Conservation (phyloP, 2,113 vertebrate genomes). For the Hydropotes inermis region DNA sequence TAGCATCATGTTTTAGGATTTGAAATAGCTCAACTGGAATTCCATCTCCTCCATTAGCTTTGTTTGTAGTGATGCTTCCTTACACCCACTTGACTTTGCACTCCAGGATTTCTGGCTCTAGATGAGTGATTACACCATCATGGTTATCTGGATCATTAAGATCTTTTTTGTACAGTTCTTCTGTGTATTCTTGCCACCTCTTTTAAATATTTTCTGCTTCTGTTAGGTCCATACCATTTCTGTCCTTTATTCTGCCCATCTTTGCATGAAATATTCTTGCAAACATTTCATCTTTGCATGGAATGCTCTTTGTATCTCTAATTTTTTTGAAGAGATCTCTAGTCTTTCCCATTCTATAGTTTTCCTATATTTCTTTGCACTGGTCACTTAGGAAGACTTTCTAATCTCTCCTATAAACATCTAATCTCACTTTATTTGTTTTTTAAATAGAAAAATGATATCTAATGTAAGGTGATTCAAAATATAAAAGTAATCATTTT, state of each 20-base stretch:
- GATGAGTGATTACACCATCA: neutral
- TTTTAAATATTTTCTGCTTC: neutral
- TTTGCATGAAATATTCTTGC: neutral
- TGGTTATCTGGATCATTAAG: neutral
- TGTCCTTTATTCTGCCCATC: neutral
- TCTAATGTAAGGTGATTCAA: too few species aligned
- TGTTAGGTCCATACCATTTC: neutral
- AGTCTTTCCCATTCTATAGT: neutral
- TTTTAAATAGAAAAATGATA: too few species aligned
- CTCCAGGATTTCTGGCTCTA: neutral
- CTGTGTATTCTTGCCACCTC: neutral
- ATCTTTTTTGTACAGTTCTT: neutral
- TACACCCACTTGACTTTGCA: neutral
- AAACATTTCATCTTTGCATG: neutral
- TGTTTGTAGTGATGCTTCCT: neutral
- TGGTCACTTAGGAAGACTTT: neutral
- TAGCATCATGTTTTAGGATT: neutral
- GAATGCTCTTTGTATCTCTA: neutral
- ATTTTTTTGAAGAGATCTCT: neutral
- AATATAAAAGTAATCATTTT: too few species aligned
- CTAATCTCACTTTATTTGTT: neutral
- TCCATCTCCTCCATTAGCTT: neutral
- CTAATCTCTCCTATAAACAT: neutral
- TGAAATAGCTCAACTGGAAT: neutral
- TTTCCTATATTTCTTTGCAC: neutral